Conservation (phyloP, 2,888 invertebrate species). For the Argynnis bischoffii region DNA sequence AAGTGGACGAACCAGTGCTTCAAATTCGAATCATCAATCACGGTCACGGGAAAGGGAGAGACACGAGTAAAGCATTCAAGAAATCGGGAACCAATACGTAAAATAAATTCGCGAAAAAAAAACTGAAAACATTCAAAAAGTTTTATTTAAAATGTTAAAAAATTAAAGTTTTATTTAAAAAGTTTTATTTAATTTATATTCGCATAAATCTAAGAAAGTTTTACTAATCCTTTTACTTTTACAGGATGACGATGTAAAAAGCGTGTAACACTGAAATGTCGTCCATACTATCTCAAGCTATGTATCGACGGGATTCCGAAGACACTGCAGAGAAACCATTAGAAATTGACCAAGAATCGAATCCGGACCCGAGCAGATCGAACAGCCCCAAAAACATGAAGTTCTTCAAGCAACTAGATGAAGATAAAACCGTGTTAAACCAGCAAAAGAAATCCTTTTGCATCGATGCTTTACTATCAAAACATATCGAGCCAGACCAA, state of each 20-base stretch:
- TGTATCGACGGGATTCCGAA: conserved; percentile 62
- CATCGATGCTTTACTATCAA: conserved; percentile 93
- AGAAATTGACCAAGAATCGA: conserved; percentile 68
- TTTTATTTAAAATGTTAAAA: too few species aligned
- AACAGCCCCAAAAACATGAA: conserved; percentile 72
- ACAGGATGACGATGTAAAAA: conserved; percentile 43
- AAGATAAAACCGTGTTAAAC: conserved; percentile 69
- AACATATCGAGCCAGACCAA: conserved; percentile 62
- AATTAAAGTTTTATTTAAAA: too few species aligned
- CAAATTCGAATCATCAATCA: too few species aligned
- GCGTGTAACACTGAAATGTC: conserved; percentile 45
- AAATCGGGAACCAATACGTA: too few species aligned
- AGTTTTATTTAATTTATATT: too few species aligned
- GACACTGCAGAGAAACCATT: conserved; percentile 58
- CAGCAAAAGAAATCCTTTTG: conserved; percentile 90
- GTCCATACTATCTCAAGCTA: conserved; percentile 53
- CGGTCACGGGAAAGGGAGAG: too few species aligned
- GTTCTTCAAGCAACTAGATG: conserved; percentile 57
- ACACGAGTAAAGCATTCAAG: too few species aligned
- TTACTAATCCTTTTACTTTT: background rate
- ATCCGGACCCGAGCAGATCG: conserved; percentile 61
- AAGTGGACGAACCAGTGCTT: too few species aligned
- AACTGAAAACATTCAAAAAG: background rate
- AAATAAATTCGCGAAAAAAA: too few species aligned
- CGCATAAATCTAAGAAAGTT: background rate